Base-by-base conservation (phyloP, 2,888 invertebrate genomes). In the Morpho helenor region DNA sequence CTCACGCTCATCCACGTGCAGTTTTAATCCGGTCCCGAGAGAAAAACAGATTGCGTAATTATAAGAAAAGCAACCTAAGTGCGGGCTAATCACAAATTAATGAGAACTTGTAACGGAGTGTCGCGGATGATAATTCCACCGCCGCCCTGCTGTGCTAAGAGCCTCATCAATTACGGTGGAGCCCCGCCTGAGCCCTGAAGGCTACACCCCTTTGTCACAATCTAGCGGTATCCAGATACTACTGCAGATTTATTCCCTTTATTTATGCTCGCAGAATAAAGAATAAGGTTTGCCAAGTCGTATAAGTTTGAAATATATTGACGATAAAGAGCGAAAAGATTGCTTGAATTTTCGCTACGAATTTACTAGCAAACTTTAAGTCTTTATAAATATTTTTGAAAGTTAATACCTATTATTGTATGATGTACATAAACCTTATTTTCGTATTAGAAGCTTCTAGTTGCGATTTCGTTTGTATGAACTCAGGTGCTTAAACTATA, bases 11-110 rank as follows among this genome's bases (percentile, higher is more conserved):
- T 43, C 49, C 52, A 22, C 49, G 49, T 56, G 49, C 49, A 65
- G 45, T 52, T 54, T 49, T 65, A 63, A 61, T 61, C 61, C 61
- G 42, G 47, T 58, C 55, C 48, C 55, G 50, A 62, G 69, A 78
- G 81, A 87, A 85, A 84, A 84, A 82, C 79, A 82, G 82, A 84
- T 84, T 84, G 83, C 80, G 80, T 83, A 86, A 88, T 87, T 87
- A 86, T 83, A 84, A 82, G 83, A 83, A 80, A 82, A 82, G 82
- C 81, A 76, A 80, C 76, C 74, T 80, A 78, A 85, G 81, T 79
- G 82, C 77, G 77, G 80, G 84, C 88, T 89, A 90, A 89, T 89
- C 89, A 89, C 83, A 82, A 89, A 90, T 90, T 89, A 90, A 90
- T 89, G 88, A 80, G 79, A 72, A 77, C 83, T 86, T 85, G 87